Evolutionary conservation across 2,113 vertebrate genomes (phyloP).

Genomic region (Rhegmatorhina hoffmannsi): DNA sequence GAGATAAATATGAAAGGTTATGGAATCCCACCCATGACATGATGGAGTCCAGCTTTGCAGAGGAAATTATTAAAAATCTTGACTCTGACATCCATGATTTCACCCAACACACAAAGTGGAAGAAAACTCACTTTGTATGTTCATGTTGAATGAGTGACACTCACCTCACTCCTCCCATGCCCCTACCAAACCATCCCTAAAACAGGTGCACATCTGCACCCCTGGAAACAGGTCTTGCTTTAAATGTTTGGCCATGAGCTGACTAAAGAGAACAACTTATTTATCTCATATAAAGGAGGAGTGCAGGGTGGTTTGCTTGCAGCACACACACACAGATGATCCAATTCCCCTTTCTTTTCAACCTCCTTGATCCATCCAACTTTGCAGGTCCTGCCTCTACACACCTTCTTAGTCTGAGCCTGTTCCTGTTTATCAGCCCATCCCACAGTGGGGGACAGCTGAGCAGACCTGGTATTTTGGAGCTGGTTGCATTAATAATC

Average conservation of each 20-base stretch:
- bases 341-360: not conserved
- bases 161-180: not conserved
- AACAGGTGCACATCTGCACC: not conserved
- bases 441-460: not conserved
- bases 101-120: not conserved
- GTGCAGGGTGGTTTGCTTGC: not conserved
- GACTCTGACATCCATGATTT: not conserved
- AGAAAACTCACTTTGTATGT: not conserved
- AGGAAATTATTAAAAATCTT: not conserved
- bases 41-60: not conserved
- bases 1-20: not conserved
- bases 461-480: fast-evolving
- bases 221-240: not conserved
- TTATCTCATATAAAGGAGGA: not conserved
- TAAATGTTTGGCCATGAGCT: not conserved
- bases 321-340: fast-evolving
- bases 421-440: not conserved
- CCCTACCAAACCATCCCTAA: not conserved
- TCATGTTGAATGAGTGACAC: not conserved
- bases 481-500: not conserved
- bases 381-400: not conserved
- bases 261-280: not conserved
- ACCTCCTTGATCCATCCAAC: not conserved
- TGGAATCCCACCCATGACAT: not conserved
- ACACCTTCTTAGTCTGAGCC: not conserved